phyloP scores from a whole-genome alignment of 2,797 vertebrate genomes.

The Antrozous pallidus region DNA sequence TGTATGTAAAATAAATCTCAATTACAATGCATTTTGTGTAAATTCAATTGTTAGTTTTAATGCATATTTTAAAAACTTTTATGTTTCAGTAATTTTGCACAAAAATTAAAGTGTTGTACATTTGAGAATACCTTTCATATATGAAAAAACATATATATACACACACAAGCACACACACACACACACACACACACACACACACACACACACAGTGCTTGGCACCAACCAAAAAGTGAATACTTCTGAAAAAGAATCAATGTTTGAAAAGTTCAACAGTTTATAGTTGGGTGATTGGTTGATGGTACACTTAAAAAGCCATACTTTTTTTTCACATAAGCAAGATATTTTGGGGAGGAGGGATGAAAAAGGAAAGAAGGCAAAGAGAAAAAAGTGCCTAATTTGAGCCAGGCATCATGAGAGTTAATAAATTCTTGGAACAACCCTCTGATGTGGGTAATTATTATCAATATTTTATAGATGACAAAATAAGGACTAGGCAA shows the following conservation, averaged over 20 bases:
- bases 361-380: neutral
- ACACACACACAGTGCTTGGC: neutral
- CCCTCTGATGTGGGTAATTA: neutral
- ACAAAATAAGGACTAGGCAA: neutral
- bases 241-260: neutral
- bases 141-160: neutral
- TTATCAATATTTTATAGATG: neutral
- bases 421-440: neutral
- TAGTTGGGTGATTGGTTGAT: neutral
- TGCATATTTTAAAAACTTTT: neutral
- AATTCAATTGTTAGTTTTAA: neutral
- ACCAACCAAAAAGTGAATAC: neutral
- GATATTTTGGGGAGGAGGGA: rapidly evolving
- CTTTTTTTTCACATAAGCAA: neutral
- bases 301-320: neutral
- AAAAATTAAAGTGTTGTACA: neutral
- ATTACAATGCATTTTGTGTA: neutral
- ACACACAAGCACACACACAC: too few relatives aligned
- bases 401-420: neutral
- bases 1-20: neutral
- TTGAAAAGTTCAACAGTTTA: neutral
- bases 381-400: neutral
- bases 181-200: too few relatives aligned
- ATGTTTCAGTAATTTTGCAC: neutral
- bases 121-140: neutral